Conservation (phyloP, 2,888 invertebrate species). For the Aphidius colemani region DNA sequence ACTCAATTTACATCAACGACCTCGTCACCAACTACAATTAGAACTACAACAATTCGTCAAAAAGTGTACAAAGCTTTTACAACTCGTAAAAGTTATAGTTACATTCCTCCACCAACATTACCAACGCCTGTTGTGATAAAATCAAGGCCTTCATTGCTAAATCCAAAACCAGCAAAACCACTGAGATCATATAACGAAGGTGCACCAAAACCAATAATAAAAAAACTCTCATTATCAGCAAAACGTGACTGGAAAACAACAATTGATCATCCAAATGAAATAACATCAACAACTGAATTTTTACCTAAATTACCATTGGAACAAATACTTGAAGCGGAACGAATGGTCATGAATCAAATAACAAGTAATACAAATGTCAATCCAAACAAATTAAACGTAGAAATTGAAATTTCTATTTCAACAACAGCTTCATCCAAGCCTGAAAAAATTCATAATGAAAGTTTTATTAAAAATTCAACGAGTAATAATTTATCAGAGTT, state of each 20-base stretch:
- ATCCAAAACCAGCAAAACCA: constrained; percentile 54
- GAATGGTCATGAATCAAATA: background rate
- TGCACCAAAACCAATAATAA: constrained; percentile 53
- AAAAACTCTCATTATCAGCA: constrained; percentile 45
- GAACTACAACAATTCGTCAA: constrained; percentile 26
- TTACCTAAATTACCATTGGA: constrained; percentile 6
- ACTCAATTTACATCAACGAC: constrained; percentile 25
- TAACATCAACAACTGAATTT: background rate
- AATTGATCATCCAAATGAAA: constrained; percentile 23
- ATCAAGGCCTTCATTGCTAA: constrained; percentile 43
- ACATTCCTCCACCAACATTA: constrained; percentile 51
- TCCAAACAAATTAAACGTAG: background rate
- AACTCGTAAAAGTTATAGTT: constrained; percentile 49
- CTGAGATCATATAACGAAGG: constrained; percentile 51
- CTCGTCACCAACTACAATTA: constrained; percentile 28
- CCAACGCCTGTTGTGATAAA: constrained; percentile 53
- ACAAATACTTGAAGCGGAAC: background rate
- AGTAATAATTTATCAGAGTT: no score
- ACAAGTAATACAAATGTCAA: background rate
- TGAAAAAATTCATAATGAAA: background rate
- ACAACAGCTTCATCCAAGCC: background rate
- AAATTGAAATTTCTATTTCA: constrained; percentile 11
- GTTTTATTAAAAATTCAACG: no score
- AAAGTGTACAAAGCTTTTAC: constrained; percentile 52
- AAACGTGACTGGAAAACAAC: constrained; percentile 37